A percentile compares a stretch with the other conserved stretches of the same genome.
phyloP scores from a whole-genome alignment of 2,113 vertebrate species.

The Polypterus senegalus region DNA sequence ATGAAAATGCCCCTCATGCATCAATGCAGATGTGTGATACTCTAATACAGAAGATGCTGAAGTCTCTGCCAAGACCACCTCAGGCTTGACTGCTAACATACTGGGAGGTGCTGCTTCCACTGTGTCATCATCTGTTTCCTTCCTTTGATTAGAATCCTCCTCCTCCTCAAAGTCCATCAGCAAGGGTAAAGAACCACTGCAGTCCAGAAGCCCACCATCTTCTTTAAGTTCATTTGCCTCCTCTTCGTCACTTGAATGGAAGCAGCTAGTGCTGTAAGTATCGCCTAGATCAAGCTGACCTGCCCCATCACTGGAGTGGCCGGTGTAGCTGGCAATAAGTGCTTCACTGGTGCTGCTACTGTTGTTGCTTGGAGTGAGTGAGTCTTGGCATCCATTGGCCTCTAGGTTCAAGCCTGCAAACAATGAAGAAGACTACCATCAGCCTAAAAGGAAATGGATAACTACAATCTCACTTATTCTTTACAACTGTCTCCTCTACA shows the following conservation, averaged over 20 bases:
- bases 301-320: slow-evolving; percentile 6
- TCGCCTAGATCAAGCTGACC: slow-evolving; percentile 25
- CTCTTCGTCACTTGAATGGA: slow-evolving; percentile 88
- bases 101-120: too few relatives aligned
- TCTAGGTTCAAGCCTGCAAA: slow-evolving; percentile 35
- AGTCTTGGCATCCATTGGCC: slow-evolving; percentile 36
- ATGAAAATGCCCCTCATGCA: slow-evolving; percentile 16
- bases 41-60: not conserved
- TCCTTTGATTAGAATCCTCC: slow-evolving; percentile 36
- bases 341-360: slow-evolving; percentile 17
- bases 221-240: slow-evolving; percentile 36
- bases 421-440: too few relatives aligned
- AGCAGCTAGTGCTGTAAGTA: slow-evolving; percentile 60
- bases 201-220: slow-evolving; percentile 57
- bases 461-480: too few relatives aligned
- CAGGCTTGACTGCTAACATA: too few relatives aligned
- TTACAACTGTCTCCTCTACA: too few relatives aligned
- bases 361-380: slow-evolving; percentile 24
- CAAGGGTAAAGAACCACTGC: slow-evolving; percentile 79
- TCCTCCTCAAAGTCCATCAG: slow-evolving; percentile 88
- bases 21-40: not conserved
- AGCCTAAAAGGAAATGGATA: too few relatives aligned
- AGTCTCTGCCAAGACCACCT: not conserved
- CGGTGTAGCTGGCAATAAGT: slow-evolving; percentile 2
- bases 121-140: too few relatives aligned